Evolutionary conservation across 2,888 invertebrate genomes (phyloP).

Genomic region (Lasioglossum villosulum): DNA sequence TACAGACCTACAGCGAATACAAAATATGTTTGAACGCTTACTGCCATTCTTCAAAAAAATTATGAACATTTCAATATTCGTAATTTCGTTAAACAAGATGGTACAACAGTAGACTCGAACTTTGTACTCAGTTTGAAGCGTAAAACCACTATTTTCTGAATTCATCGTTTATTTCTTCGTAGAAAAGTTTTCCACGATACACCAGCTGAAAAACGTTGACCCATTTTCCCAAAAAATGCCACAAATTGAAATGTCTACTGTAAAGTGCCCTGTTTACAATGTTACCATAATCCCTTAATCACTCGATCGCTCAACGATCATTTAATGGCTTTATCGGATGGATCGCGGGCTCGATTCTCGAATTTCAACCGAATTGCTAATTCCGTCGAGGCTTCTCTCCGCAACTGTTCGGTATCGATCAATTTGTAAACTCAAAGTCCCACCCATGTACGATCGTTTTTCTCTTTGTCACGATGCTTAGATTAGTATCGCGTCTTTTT

Average conservation of each 20-base stretch:
- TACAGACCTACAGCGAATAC: background rate
- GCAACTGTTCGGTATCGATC: slow-evolving; percentile 70
- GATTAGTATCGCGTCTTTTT: slow-evolving; percentile 65
- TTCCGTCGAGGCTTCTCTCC: slow-evolving; percentile 51
- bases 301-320: slow-evolving; percentile 33
- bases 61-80: background rate
- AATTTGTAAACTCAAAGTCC: slow-evolving; percentile 66
- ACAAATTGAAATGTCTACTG: too few relatives aligned
- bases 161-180: too few relatives aligned
- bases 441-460: slow-evolving; percentile 34
- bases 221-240: too few relatives aligned
- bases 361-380: slow-evolving; percentile 74
- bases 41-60: background rate
- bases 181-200: too few relatives aligned
- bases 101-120: background rate
- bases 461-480: slow-evolving; percentile 68
- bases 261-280: too few relatives aligned
- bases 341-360: slow-evolving; percentile 18
- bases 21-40: background rate
- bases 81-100: background rate
- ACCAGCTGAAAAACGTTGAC: too few relatives aligned
- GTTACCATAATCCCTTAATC: slow-evolving; percentile 41
- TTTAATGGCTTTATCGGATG: slow-evolving; percentile 48
- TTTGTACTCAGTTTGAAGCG: background rate
- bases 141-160: too few relatives aligned